These are phyloP conservation scores for Eurytoma californica DNA, from an alignment of 2,888 invertebrate species.

Conservation along the genomic window DNA sequence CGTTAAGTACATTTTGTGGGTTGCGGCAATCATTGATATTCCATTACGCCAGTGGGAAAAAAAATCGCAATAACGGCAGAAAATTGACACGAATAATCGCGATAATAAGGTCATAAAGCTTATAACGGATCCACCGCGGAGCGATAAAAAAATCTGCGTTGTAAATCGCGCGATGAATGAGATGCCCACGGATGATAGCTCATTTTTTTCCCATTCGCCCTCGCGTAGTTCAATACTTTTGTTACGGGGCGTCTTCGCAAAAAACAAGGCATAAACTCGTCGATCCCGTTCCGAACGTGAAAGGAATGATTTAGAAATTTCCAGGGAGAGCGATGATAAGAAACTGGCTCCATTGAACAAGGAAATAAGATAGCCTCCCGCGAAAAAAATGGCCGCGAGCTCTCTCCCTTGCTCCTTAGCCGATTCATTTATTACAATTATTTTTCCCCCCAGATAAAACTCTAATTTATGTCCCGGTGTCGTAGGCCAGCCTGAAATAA, in stretches of 20 bases:
- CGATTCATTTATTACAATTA: constrained; percentile 8
- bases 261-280: constrained; percentile 30
- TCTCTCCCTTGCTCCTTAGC: not conserved
- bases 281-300: constrained; percentile 40
- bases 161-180: not conserved
- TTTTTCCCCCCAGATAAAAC: constrained; percentile 9
- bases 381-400: no score
- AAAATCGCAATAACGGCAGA: constrained; percentile 14
- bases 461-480: not conserved
- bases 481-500: no score
- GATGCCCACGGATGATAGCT: not conserved
- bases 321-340: constrained; percentile 27
- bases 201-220: not conserved
- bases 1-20: not conserved
- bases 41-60: not conserved
- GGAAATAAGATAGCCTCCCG: constrained; percentile 29
- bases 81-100: constrained; percentile 25
- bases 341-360: constrained; percentile 32
- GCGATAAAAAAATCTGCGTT: not conserved
- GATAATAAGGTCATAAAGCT: constrained; percentile 20
- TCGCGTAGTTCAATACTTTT: constrained; percentile 33
- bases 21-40: constrained; percentile 20
- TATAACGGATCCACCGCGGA: constrained; percentile 15
- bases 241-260: not conserved
- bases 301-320: constrained; percentile 44